Base-by-base conservation (phyloP, 2,888 invertebrate species). In the Podabrus alpinus region DNA sequence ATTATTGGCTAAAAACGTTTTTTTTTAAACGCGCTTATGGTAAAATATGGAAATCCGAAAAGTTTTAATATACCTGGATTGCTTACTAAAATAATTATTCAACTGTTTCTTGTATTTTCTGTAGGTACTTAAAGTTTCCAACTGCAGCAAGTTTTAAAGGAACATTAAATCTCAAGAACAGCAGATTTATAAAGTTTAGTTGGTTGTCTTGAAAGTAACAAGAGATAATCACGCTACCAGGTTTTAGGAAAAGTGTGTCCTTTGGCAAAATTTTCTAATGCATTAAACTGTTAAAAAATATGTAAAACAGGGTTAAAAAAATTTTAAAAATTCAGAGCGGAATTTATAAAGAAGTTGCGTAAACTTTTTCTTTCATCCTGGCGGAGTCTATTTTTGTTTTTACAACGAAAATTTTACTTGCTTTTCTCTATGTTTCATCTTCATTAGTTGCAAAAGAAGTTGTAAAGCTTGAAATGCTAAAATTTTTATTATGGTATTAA, bases 91-190 rank as follows among this genome's bases (percentile, higher is more conserved):
- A 59, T 68, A 19, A 71, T 45, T 71, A 71, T 71, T 29, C 71
- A 59, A 66, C 17, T 29, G 60, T 67, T 67, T 71, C 17, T 15
- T 70, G 67, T 67, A 66, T 67, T 59, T 71, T 59, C 59, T 67
- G 17, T 70, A 29, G 13, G 16, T 15, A n/a, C 13, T 67, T 15
- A 66, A 59, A 66, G 15, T 67, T 60, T 59, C 21, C 60, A 59
- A 45, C 19, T 59, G 59, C 21, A 66, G 15, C 24, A 59, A 71
- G 66, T 66, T 71, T 61, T 59, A 29, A 59, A 67, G 59, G 21
- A 59, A 71, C 71, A 71, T 71, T 71, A 71, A 71, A 71, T 66
- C 66, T 66, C 71, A 66, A 71, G 67, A 67, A 60, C 24, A 61
- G 67, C 61, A 61, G 60, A 72, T 61, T 72, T 68, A 25, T 24